Evolutionary conservation across 2,888 invertebrate genomes (phyloP).

Genomic region (Conchocele bisecta): DNA sequence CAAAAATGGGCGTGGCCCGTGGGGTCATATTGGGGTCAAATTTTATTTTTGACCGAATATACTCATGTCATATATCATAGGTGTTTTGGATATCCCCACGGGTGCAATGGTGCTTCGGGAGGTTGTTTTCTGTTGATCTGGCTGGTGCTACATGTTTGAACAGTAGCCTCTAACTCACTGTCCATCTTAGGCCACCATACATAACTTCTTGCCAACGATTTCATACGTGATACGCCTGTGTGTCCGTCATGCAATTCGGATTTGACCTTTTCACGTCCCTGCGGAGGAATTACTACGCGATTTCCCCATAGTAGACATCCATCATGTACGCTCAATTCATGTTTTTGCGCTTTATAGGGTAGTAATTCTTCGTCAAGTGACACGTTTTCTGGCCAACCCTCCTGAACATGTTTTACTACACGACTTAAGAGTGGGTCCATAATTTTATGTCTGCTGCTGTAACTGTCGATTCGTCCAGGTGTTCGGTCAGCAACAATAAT

Average conservation of each 20-base stretch:
- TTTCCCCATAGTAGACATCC: constrained; percentile 20
- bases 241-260: background rate
- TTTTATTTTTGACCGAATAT: too few species aligned
- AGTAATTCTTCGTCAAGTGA: background rate
- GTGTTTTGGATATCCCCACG: constrained; percentile 43
- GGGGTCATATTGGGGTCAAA: too few species aligned
- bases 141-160: background rate
- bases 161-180: background rate
- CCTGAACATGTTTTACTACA: background rate
- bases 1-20: too few species aligned
- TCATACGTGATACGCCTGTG: background rate
- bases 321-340: constrained; percentile 10
- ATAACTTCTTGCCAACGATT: background rate
- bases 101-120: background rate
- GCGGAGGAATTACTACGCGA: constrained; percentile 12
- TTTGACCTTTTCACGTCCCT: constrained; percentile 6
- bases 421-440: constrained; percentile 5
- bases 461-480: constrained; percentile 18
- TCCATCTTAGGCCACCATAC: background rate
- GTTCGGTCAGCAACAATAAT: constrained; percentile 14
- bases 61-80: constrained; percentile 61
- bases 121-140: background rate
- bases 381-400: constrained; percentile 5
- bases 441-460: background rate
- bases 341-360: constrained; percentile 7